Evolutionary conservation across 2,888 invertebrate genomes (phyloP), one percentile per base, ranked within the genome.

Genomic region (Tillus elongatus): DNA sequence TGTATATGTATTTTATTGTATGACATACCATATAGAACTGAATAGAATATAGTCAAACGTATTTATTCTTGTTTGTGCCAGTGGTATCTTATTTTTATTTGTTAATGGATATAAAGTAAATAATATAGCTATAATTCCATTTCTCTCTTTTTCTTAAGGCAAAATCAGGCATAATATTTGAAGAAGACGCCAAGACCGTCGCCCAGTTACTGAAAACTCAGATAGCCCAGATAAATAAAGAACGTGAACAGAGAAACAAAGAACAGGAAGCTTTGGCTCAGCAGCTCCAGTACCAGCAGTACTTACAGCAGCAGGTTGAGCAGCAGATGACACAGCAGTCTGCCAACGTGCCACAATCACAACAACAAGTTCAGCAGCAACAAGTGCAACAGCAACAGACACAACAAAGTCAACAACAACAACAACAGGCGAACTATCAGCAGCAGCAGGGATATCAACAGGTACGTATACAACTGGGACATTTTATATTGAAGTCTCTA

Each of bases 181-280:
- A 96, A 58, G 96, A 95, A 60, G 97, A 97, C 64, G 84, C 88
- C 0, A 77, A 89, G 54, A 83, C 87, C 41, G 93, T 96, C 8
- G 82, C 84, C 42, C 90, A 91, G 58, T 77, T 96, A 63, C 75
- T 97, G 45, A 85, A 88, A 63, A 88, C 89, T 14, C 91, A 95
- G 62, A 81, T 91, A 37, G 75, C 78, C 49, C 77, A 80, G 49
- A 72, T 89, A 8, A 72, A 63, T 59, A 77, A 66, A 73, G 79
- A 44, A 70, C 47, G 77, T 67, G 73, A 75, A 41, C 73, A 73
- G 41, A 60, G 63, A 34, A 60, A 58, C 28, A 65, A 65, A 44
- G 64, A 67, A 37, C 62, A 66, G 36, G 62, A 67, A 49, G 58
- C 63, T 2, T 57, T 72, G 4, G 58, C 58, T 14, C 75, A 76